Evolutionary conservation across 1,140 invertebrate species (phyloP), one percentile per base, ranked within the genome.

Genomic region (Schmidtea mediterranea): DNA sequence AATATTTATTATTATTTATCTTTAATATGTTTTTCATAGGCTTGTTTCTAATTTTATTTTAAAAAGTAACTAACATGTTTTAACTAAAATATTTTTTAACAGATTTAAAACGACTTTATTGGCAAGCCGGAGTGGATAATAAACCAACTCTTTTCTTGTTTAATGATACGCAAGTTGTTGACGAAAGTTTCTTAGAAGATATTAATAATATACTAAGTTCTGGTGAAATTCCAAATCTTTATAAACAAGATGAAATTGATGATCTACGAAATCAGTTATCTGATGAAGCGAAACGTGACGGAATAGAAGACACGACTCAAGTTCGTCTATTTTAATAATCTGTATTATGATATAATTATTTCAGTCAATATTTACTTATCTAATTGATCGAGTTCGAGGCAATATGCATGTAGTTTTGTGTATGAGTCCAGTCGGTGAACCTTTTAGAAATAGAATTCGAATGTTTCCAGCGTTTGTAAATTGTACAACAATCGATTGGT

Each of bases 401-500:
- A 78, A 82, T 63, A 65, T 86, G 57, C 79, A 81, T 58, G 72
- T 83, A 37, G 72, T 81, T 43, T 60, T 86, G 22, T 79, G 78
- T 58, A 78, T 86, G 74, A 82, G 76, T 59, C 79, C 80, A 3
- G 77, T 82, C 52, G 80, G 80, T 18, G 77, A 80, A 40, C 65
- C 69, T 53, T 77, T 73, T 59, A 75, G 79, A 58, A 76, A 76
- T 56, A 73, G 77, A 52, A 73, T 82, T 53, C 72, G 79, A 38
- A 78, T 80, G 65, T 83, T 80, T 66, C 80, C 80, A 22, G 75
- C 77, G 5, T 63, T 84, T 52, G 75, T 83, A 38, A 82, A 80
- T 65, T 76, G 75, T 54, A 79, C 78, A 2, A 82, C 79, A 3
- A 80, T 82, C 24, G 79, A 83, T 65, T 84, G 79, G 78, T 82